phyloP scores from a whole-genome alignment of 2,888 invertebrate species.

The Xanthia icteritia region DNA sequence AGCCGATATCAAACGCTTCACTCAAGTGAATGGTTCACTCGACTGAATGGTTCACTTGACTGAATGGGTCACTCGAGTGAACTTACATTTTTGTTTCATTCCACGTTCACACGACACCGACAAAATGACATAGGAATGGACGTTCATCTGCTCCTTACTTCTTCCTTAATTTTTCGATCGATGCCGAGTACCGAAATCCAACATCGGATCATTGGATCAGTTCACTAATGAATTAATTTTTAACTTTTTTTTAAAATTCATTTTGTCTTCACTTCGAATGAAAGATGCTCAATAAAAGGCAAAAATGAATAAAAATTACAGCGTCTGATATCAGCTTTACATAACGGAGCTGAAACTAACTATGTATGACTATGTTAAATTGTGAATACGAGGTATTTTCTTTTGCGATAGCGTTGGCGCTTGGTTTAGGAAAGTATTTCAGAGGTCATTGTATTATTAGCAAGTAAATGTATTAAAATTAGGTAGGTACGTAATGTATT shows the following conservation, averaged over 20 bases:
- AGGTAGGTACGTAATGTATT: not conserved
- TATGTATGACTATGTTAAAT: constrained; percentile 7
- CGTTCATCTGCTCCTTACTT: not conserved
- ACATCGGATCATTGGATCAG: not conserved
- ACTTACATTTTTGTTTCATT: not conserved
- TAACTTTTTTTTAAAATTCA: not conserved
- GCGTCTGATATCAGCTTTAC: not conserved
- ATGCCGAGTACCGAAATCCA: not conserved
- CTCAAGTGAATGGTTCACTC: not conserved
- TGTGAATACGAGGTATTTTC: constrained; percentile 1
- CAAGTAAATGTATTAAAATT: not conserved
- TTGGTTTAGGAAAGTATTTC: too few species aligned
- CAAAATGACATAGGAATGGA: not conserved
- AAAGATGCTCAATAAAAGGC: too few species aligned
- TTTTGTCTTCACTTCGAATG: not conserved
- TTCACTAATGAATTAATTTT: not conserved
- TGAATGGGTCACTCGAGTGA: not conserved
- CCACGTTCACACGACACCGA: not conserved
- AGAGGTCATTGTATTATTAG: not conserved
- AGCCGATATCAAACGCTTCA: not conserved
- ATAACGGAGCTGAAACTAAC: not conserved
- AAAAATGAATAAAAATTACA: not conserved
- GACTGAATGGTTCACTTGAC: not conserved
- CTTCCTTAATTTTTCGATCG: not conserved
- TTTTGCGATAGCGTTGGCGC: not conserved